phyloP scores from a whole-genome alignment of 1,140 invertebrate species.

The Agrilus planipennis region DNA sequence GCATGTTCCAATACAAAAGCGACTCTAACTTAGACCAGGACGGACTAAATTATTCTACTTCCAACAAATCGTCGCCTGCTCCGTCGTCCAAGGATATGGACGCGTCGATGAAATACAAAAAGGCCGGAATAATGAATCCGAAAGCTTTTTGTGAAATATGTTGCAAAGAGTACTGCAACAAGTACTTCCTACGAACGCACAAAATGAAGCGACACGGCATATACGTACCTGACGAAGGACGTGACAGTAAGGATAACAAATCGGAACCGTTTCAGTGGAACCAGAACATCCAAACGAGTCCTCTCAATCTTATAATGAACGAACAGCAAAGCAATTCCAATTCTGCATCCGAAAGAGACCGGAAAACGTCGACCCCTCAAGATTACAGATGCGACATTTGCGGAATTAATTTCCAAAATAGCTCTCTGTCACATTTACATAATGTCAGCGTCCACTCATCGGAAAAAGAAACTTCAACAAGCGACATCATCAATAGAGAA shows the following conservation, averaged over 20 bases:
- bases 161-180: conserved; percentile 91
- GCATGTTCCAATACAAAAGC: conserved; percentile 28
- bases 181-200: conserved; percentile 86
- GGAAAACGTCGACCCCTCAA: conserved; percentile 31
- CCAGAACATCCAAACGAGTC: conserved; percentile 43
- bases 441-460: conserved; percentile 32
- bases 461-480: conserved; percentile 19
- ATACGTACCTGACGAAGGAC: conserved; percentile 42
- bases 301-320: conserved; percentile 49
- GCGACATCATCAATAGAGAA: conserved; percentile 25
- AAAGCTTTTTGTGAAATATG: conserved; percentile 91
- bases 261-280: conserved; percentile 31
- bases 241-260: conserved; percentile 33
- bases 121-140: conserved; percentile 69
- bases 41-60: conserved; percentile 20
- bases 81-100: conserved; percentile 34
- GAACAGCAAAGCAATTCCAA: conserved; percentile 27
- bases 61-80: conserved; percentile 26
- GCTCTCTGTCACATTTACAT: conserved; percentile 36
- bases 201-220: conserved; percentile 74
- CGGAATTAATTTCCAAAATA: conserved; percentile 34
- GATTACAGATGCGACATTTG: conserved; percentile 33
- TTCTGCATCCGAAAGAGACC: conserved; percentile 16
- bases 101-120: conserved; percentile 56
- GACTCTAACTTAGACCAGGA: conserved; percentile 19